Base-by-base conservation (phyloP, 2,113 vertebrate genomes). In the Ictidomys tridecemlineatus region DNA sequence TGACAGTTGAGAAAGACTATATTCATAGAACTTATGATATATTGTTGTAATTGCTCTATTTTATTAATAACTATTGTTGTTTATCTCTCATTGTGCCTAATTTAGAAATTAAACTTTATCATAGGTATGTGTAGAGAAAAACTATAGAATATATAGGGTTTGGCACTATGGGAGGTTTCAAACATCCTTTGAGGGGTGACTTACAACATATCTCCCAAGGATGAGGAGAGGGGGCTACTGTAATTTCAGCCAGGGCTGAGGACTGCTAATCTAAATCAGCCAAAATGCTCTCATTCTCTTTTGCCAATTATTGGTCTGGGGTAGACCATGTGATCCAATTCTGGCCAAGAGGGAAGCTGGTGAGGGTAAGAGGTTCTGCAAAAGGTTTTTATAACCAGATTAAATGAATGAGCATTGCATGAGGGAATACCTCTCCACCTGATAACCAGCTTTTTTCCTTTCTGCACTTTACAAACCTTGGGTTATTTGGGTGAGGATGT, bases 371-470 rank as follows among this genome's bases (percentile, higher is more conserved):
- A 61, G 58, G 14, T 86, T 96, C 80, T 90, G 22, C 48, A 42
- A 83, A 95, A 79, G 14, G 18, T 63, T 86, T 92, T 90, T 74
- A 79, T 78, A 85, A 91, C 6, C 28, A 83, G 65, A 85, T n/a
- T 48, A 67, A 79, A 93, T 30, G 83, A 48, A 92, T 87, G 45
- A 73, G 22, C 74, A 77, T 63, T n/a, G 28, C 20, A n/a, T 11
- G 34, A 92, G 16, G 20, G 14, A 85, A 89, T 93, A 92, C 8
- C 45, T 51, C 67, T 80, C 73, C 30, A 72, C 28, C 12, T 4
- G 34, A 37, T 94, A 72, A 73, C 37, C 45, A 92, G 28, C 65
- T 92, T 95, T 77, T 48, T 90, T 94, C 42, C 32, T 86, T 65
- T 70, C 32, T 92, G 51, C 32, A 32, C 89, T 80, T 89, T 82